A percentile compares a stretch with the other conserved stretches of the same genome.
phyloP scores from a whole-genome alignment of 2,797 vertebrate species.

The Myiothlypis coronata region DNA sequence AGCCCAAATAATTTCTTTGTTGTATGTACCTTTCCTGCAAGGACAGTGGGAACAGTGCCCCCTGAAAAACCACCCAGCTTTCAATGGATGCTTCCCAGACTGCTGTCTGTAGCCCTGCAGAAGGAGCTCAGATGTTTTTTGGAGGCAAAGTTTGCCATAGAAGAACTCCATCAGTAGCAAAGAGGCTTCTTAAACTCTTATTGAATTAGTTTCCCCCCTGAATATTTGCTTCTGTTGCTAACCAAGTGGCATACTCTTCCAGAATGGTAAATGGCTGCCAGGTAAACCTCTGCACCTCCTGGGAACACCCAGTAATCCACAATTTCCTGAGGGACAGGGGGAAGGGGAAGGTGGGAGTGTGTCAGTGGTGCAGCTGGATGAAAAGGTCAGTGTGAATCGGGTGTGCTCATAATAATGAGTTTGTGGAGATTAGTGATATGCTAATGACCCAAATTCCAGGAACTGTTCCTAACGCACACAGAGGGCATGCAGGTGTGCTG shows the following conservation, averaged over 20 bases:
- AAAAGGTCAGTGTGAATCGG: not conserved
- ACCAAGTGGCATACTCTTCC: not conserved
- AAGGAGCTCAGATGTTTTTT: not conserved
- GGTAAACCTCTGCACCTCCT: not conserved
- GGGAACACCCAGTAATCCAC: not conserved
- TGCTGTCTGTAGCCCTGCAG: not conserved
- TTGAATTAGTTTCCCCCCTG: rapidly evolving
- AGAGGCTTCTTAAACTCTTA: not conserved
- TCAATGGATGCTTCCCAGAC: not conserved
- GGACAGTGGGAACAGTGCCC: not conserved
- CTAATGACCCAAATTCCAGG: not conserved
- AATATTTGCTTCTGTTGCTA: not conserved
- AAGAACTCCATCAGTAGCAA: not conserved
- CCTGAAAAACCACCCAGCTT: not conserved
- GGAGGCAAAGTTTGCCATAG: not conserved
- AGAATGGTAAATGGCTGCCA: not conserved
- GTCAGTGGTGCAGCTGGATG: not conserved
- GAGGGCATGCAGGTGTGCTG: not conserved
- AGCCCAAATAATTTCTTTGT: not conserved
- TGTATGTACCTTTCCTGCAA: not conserved
- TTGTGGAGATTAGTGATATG: not conserved
- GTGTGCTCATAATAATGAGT: not conserved
- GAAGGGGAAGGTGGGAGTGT: not conserved
- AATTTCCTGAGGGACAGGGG: not conserved
- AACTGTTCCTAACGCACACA: not conserved